Base-by-base conservation (phyloP, 2,888 invertebrate species). In the Holacanthella duospinosa region DNA sequence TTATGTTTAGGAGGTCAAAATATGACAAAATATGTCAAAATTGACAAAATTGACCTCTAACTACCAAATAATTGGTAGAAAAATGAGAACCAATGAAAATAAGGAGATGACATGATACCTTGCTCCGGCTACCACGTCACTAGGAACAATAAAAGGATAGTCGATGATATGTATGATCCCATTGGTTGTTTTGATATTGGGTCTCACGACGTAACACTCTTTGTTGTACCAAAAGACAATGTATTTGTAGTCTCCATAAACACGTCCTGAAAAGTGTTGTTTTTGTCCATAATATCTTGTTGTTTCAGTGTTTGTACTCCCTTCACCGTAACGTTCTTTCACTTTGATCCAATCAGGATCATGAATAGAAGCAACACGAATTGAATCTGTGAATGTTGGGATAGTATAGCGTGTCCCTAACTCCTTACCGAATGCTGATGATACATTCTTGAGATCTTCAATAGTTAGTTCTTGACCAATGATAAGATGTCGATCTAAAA, bases 101-200 rank as follows among this genome's bases (percentile, higher is more conserved):
- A n/a, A n/a, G n/a, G n/a, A n/a, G n/a, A n/a, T n/a, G n/a, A n/a
- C n/a, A n/a, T n/a, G n/a, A n/a, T n/a, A n/a, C 36, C 36, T 16
- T 9, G 36, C 48, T 21, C 48, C 48, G 12, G 48, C 48, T 4
- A 48, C 48, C 12, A 48, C 48, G 21, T 48, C 48, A 9, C 19
- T 4, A 9, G 48, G 48, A 21, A 21, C 12, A 21, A 48, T 9
- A 21, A 48, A 48, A 16, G 48, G 48, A 21, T 48, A 48, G 76
- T 93, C 93, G 75, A 95, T 92, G 68, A 93, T 90, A 78, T 95
- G 94, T 73, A 95, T 93, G 73, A 93, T 88, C 60, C 95, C 95
- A 77, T 95, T 95, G 77, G 91, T 93, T 78, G 94, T 94, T 75
- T 91, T 89, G 2, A 96, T 90, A 77, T 96, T 93, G 27, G 94